phyloP scores from a whole-genome alignment of 2,113 vertebrate species.

The Pelodiscus sinensis region DNA sequence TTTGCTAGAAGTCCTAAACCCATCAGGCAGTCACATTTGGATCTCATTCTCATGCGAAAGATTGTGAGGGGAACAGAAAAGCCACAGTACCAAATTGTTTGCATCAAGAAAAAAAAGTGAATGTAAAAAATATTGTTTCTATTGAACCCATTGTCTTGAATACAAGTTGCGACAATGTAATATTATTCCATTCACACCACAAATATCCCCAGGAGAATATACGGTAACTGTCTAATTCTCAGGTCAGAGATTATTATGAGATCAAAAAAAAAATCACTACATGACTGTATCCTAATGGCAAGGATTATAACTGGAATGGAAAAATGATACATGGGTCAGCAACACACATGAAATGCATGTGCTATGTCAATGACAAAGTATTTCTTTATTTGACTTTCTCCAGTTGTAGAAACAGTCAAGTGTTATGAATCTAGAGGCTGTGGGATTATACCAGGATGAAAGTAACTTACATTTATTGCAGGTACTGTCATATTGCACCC shows the following conservation, averaged over 20 bases:
- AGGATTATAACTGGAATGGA: neutral
- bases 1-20: slow-evolving; percentile 31
- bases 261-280: neutral
- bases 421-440: neutral
- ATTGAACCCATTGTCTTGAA: slow-evolving; percentile 8
- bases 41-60: slow-evolving; percentile 43
- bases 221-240: neutral
- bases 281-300: neutral
- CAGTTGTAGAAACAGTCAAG: neutral
- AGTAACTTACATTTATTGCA: too few relatives aligned
- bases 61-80: slow-evolving; percentile 3
- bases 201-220: slow-evolving; percentile 8
- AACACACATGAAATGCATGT: neutral
- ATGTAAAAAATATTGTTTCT: neutral
- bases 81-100: neutral
- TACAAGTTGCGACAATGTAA: neutral
- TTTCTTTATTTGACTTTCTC: neutral
- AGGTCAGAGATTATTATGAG: neutral
- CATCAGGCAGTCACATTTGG: neutral
- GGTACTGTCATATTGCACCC: too few relatives aligned
- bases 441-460: neutral
- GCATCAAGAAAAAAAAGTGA: neutral
- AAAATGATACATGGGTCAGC: neutral
- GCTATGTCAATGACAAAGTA: neutral
- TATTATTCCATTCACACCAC: neutral